phyloP scores from a whole-genome alignment of 2,888 invertebrate species.

The Tribolium freemani region DNA sequence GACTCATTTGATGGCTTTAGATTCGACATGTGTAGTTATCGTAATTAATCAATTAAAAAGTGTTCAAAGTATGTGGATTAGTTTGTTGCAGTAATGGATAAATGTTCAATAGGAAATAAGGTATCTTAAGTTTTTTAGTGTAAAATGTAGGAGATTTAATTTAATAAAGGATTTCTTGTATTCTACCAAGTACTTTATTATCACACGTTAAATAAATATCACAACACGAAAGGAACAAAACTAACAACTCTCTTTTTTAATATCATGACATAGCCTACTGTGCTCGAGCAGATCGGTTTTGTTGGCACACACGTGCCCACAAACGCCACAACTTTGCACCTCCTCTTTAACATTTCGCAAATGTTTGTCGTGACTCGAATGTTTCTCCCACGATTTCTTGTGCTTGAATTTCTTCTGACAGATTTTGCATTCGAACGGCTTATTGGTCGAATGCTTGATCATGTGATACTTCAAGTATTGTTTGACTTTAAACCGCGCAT shows the following conservation, averaged over 20 bases:
- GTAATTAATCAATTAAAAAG: conserved; percentile 33
- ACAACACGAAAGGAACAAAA: conserved; percentile 30
- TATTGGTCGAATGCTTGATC: conserved; percentile 71
- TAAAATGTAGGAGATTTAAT: conserved; percentile 33
- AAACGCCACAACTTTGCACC: background rate
- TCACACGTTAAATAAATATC: conserved; percentile 4
- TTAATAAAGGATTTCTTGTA: conserved; percentile 38
- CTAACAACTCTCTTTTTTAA: conserved; percentile 7
- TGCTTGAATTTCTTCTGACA: conserved; percentile 68
- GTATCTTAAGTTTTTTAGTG: conserved; percentile 36
- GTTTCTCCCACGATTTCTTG: conserved; percentile 58
- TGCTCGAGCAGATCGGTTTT: conserved; percentile 32
- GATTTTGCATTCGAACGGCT: conserved; percentile 70
- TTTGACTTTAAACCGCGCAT: conserved; percentile 70
- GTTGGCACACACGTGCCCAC: background rate
- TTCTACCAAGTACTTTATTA: conserved; percentile 14
- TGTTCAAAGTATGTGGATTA: conserved; percentile 40
- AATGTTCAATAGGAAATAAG: conserved; percentile 36
- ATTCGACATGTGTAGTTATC: conserved; percentile 35
- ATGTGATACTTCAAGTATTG: conserved; percentile 73
- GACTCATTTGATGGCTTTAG: conserved; percentile 19
- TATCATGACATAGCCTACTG: conserved; percentile 1
- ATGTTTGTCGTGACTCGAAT: conserved; percentile 40
- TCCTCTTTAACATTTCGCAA: conserved; percentile 1
- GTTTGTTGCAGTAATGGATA: conserved; percentile 36